Base-by-base conservation (phyloP, 2,113 vertebrate genomes). In the Limnothrissa miodon region DNA sequence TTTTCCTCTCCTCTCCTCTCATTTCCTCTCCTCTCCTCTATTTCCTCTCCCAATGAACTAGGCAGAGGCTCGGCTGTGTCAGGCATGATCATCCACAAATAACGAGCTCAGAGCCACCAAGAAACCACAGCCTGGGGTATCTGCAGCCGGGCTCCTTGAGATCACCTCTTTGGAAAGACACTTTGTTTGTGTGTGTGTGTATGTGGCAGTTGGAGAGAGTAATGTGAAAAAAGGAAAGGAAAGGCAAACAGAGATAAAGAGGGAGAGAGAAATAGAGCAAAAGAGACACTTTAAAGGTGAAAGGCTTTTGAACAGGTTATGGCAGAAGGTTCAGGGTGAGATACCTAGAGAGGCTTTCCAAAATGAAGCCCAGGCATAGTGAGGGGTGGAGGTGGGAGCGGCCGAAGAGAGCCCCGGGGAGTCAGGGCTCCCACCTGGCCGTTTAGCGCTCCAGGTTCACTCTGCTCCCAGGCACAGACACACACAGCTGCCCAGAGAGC, bases 41-140 rank as follows among this genome's bases (percentile, higher is more conserved):
- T n/a, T n/a, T n/a, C 59, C 33, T 78, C 78, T 70, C 79, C 25
- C 70, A 83, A 56, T 81, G 81, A 42, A 39, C 81, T 70, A 21
- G 70, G 79, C 10, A 45, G 36, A 21, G 17, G 36, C 10, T 85
- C n/a, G 85, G 84, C 39, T 42, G 82, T 42, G 51, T 78, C 85
- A 70, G 80, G 74, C 10, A 39, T 29, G 78, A 82, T 86, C 81
- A 86, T 86, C 45, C 79, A 70, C 83, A 84, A 79, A 81, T 74
- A 74, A 84, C 79, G 81, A 25, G 53, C 44, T 94, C 93, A 92
- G 93, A 92, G 87, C 45, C 87, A 25, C 56, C 56, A 21, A 59
- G 21, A 66, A 29, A 9, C 59, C 59, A 66, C n/a, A 66, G 59
- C 25, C 59, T 66, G 19, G 53, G 53, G 21, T 59, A 59, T 59